Evolutionary conservation across 2,113 vertebrate genomes (phyloP).

Genomic region (Oreocharis arfaki): DNA sequence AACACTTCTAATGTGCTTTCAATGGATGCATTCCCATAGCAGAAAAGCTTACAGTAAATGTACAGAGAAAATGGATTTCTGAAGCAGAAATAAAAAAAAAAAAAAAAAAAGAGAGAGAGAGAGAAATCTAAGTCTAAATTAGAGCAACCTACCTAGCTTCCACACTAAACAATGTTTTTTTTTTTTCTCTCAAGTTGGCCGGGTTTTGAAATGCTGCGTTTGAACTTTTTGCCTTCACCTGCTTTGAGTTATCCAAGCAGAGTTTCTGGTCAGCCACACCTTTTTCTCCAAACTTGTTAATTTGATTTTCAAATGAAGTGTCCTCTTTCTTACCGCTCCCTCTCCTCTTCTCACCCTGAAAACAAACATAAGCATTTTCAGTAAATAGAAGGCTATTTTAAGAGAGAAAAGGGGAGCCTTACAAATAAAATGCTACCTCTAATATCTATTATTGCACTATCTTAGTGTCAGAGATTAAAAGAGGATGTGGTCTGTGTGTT

Average conservation of each 20-base stretch:
- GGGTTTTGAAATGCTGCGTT: background rate
- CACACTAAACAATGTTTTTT: background rate
- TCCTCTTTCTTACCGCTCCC: background rate
- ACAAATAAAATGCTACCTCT: background rate
- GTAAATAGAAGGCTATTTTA: background rate
- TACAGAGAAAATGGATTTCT: background rate
- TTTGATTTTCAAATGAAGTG: background rate
- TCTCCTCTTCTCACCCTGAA: background rate
- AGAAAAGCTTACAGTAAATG: background rate
- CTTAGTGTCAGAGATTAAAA: too few species aligned
- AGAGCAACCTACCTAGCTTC: background rate
- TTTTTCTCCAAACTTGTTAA: background rate
- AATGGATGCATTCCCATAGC: background rate
- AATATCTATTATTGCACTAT: background rate
- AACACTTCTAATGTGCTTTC: background rate
- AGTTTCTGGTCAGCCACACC: background rate
- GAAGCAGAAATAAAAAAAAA: background rate
- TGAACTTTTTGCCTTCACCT: background rate
- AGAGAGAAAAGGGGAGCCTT: background rate
- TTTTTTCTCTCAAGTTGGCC: background rate
- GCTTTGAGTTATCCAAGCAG: background rate
- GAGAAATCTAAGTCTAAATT: background rate
- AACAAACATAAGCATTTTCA: background rate
- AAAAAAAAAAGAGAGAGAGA: too few species aligned
- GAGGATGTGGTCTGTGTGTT: accelerated